Conservation (phyloP, 2,113 vertebrate species). For the Pteruthius melanotis region DNA sequence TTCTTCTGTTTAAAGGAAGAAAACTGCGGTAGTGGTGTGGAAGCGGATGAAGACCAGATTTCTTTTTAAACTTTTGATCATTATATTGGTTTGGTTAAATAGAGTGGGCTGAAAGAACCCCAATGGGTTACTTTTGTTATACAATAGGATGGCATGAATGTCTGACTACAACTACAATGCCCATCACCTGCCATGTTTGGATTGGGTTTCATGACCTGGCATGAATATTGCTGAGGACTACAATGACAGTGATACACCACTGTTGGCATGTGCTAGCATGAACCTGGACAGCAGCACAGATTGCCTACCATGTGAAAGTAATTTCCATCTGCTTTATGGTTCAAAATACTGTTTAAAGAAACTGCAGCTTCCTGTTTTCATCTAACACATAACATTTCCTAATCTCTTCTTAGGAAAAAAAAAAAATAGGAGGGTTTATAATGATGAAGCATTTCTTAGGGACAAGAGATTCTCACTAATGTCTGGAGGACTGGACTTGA, state of each 20-base stretch:
- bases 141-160: not conserved
- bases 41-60: not conserved
- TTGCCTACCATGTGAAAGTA: not conserved
- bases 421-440: not conserved
- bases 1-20: not conserved
- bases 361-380: not conserved
- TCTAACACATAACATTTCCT: not conserved
- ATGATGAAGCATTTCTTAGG: not conserved
- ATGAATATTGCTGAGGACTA: not conserved
- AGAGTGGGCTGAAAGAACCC: not conserved
- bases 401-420: not conserved
- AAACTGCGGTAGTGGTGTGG: not conserved
- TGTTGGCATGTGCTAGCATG: not conserved
- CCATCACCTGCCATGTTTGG: not conserved
- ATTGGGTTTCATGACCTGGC: not conserved
- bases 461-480: not conserved
- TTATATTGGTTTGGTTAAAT: not conserved
- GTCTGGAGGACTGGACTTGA: not conserved
- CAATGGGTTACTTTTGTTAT: not conserved
- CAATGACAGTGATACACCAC: not conserved
- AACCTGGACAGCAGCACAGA: not conserved
- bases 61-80: not conserved
- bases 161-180: not conserved
- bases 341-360: not conserved
- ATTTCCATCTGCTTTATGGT: not conserved